Percentiles rank a stretch among this genome's conserved stretches.
Evolutionary conservation across 2,113 vertebrate genomes (phyloP).

Genomic region (Atractosteus spatula): DNA sequence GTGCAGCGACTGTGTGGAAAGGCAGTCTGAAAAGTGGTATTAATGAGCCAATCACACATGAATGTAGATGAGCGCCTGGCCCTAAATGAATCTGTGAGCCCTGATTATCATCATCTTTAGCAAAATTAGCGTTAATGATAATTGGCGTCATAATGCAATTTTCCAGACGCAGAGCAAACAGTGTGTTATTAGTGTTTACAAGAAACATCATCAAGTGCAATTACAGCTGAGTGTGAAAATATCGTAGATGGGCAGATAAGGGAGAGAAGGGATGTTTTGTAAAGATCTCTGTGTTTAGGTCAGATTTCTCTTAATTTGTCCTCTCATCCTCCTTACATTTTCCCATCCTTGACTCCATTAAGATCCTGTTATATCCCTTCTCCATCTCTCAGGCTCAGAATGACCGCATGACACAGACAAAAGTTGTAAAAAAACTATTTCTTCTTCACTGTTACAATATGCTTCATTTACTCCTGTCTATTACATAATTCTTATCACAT

Average conservation of each 20-base stretch:
- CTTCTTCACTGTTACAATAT: no score
- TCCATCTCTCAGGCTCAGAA: no score
- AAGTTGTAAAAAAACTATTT: no score
- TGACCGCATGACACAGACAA: no score
- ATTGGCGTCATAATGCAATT: constrained; percentile 17
- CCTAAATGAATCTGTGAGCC: constrained; percentile 3
- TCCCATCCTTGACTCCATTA: neutral
- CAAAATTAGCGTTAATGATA: constrained; percentile 15
- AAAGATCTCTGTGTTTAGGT: neutral
- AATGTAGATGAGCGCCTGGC: constrained; percentile 3
- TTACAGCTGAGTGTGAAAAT: constrained; percentile 1
- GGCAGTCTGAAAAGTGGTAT: neutral
- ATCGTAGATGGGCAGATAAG: neutral
- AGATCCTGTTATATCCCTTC: neutral
- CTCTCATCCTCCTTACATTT: constrained; percentile 6
- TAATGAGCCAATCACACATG: neutral
- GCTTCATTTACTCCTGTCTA: no score
- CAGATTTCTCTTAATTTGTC: constrained; percentile 2
- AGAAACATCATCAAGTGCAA: constrained; percentile 17
- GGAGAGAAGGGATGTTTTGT: constrained; percentile 9
- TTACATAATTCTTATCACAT: no score
- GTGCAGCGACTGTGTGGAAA: neutral
- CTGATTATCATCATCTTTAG: constrained; percentile 14
- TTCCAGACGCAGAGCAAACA: constrained; percentile 12
- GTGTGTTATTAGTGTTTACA: constrained; percentile 13